A percentile compares a stretch with the other conserved stretches of the same genome.
Conservation (phyloP, 2,113 vertebrate genomes). For the Rhinopomastus cyanomelas region DNA sequence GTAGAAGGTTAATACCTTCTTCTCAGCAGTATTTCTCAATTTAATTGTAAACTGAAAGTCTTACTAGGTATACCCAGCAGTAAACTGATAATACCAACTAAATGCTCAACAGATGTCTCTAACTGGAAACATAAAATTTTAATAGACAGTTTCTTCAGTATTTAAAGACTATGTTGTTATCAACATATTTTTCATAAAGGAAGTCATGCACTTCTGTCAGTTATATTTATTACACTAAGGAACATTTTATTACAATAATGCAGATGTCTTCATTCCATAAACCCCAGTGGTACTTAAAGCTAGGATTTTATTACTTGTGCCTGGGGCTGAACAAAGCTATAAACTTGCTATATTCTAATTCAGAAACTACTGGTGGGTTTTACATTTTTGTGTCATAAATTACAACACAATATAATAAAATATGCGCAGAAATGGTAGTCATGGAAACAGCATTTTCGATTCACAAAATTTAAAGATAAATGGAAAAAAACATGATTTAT, state of each 20-base stretch:
- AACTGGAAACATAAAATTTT: constrained; percentile 79
- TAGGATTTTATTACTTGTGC: constrained; percentile 81
- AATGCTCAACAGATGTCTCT: constrained; percentile 75
- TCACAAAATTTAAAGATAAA: constrained; percentile 67
- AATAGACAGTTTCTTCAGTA: constrained; percentile 76
- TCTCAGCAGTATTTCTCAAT: constrained; percentile 56
- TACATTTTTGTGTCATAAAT: constrained; percentile 71
- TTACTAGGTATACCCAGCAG: constrained; percentile 64
- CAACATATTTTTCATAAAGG: constrained; percentile 81
- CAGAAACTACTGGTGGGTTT: constrained; percentile 65
- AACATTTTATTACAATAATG: constrained; percentile 84
- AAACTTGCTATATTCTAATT: constrained; percentile 77
- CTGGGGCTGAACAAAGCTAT: constrained; percentile 78
- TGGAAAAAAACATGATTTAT: constrained; percentile 52
- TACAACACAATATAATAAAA: constrained; percentile 72
- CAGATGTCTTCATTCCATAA: constrained; percentile 83
- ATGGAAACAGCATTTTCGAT: constrained; percentile 60
- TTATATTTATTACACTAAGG: constrained; percentile 83
- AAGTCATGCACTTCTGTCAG: constrained; percentile 78
- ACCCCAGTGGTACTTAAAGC: constrained; percentile 80
- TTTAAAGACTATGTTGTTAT: constrained; percentile 78
- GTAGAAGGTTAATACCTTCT: constrained; percentile 56
- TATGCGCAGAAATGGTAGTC: constrained; percentile 69
- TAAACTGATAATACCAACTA: constrained; percentile 71
- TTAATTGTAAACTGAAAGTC: constrained; percentile 71